Conservation (phyloP, 2,888 invertebrate genomes). For the Zaprionus lineosus region DNA sequence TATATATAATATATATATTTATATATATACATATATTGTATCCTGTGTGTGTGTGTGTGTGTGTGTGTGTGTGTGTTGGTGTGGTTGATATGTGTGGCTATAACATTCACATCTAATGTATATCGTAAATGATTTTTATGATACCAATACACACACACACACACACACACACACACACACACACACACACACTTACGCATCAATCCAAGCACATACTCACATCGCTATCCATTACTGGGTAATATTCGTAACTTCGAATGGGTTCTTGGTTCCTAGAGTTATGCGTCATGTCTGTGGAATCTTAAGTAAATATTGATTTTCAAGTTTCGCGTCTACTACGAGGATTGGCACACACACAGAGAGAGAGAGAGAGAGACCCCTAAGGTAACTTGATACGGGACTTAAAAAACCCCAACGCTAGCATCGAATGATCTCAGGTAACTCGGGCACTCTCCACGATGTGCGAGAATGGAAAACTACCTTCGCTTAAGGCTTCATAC, state of each 20-base stretch:
- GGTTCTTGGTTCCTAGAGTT: too few relatives aligned
- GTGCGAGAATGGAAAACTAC: constrained; percentile 12
- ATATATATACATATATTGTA: constrained; percentile 16
- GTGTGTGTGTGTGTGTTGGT: constrained; percentile 23
- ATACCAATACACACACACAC: neutral
- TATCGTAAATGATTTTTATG: constrained; percentile 34
- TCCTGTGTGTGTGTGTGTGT: constrained; percentile 10
- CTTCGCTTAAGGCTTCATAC: too few relatives aligned
- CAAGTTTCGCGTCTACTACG: neutral
- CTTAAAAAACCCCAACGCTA: neutral
- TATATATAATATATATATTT: constrained; percentile 6
- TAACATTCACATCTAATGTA: constrained; percentile 21
- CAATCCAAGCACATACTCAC: constrained; percentile 7
- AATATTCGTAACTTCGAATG: too few relatives aligned
- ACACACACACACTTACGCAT: too few relatives aligned
- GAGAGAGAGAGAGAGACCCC: too few relatives aligned
- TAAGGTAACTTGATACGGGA: too few relatives aligned
- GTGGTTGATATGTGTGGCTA: constrained; percentile 17
- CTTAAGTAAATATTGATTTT: constrained; percentile 1
- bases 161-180: constrained; percentile 6
- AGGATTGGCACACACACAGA: too few relatives aligned
- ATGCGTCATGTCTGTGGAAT: constrained; percentile 11
- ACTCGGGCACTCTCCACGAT: neutral
- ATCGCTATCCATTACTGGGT: constrained; percentile 29
- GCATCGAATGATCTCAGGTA: constrained; percentile 13